Evolutionary conservation across 1,140 invertebrate genomes (phyloP), one percentile per base, ranked within the genome.

Genomic region (Tigriopus japonicus): DNA sequence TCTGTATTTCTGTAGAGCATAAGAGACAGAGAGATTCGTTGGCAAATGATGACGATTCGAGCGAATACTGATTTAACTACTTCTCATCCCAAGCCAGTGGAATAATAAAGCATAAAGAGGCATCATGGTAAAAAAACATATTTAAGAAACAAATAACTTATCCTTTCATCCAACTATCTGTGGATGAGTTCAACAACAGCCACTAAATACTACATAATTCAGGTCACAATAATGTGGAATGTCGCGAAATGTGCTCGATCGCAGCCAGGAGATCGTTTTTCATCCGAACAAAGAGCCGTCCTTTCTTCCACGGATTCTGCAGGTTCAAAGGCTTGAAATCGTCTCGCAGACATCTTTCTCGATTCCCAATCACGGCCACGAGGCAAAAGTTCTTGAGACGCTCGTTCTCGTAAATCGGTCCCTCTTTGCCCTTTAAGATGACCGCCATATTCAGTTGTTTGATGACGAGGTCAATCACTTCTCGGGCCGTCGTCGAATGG

Each of bases 251-350:
- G 45, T 89, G 86, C 66, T 89, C 84, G 5, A 91, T 76, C 12
- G 87, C 87, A 0, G 87, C 87, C 12, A 90, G 72, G 2, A 90
- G 81, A 66, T 91, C 86, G 65, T 86, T 85, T 69, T 87, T 89
- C 66, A 86, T 83, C 24, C 91, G 73, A 0, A 96, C 87, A 71
- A 91, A 95, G 28, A 96, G 74, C 17, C 87, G 76, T 0, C 92
- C 91, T 67, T 88, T 88, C 56, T 86, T 84, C 92, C 92, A 97
- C 0, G 91, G 91, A 71, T 91, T 91, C 68, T 95, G 89, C 23
- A 97, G 72, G 65, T 90, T 83, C 1, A 96, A 73, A 0, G 89
- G 87, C 65, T 86, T 84, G 68, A 93, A 95, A 69, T 96, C 90
- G 66, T 95, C 90, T 12, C 89, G 75, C 0, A 97, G 75, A 68